A percentile compares a stretch with the other conserved stretches of the same genome.
These are phyloP conservation scores for Sebastes taczanowskii DNA, from an alignment of 2,797 vertebrate species.

Conservation along the genomic window DNA sequence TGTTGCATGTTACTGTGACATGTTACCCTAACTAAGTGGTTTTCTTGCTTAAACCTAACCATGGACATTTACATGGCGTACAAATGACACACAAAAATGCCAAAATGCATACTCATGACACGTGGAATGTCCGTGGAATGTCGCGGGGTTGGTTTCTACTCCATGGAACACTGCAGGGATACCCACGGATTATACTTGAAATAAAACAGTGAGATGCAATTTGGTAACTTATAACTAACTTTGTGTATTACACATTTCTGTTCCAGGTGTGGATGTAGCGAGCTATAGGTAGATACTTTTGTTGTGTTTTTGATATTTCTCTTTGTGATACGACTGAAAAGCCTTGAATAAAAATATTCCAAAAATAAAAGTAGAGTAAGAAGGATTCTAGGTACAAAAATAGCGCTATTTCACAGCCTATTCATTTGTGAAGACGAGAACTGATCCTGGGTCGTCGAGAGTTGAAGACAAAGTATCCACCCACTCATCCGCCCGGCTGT, in stretches of 20 bases:
- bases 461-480: conserved; percentile 15
- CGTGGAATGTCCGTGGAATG: no score
- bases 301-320: neutral
- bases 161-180: no score
- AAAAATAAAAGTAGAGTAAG: neutral
- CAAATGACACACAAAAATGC: no score
- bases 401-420: neutral
- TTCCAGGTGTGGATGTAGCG: neutral
- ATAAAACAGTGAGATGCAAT: neutral
- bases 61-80: no score
- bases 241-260: neutral
- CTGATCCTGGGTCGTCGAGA: neutral
- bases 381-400: neutral
- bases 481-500: neutral
- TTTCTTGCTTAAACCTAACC: no score
- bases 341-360: neutral
- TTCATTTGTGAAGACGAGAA: neutral
- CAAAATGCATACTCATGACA: no score
- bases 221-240: neutral
- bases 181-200: no score
- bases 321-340: neutral
- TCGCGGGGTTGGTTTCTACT: no score
- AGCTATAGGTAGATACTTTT: neutral
- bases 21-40: no score
- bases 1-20: no score